Evolutionary conservation across 2,797 vertebrate genomes (phyloP).

Genomic region (Malacoraja senta): DNA sequence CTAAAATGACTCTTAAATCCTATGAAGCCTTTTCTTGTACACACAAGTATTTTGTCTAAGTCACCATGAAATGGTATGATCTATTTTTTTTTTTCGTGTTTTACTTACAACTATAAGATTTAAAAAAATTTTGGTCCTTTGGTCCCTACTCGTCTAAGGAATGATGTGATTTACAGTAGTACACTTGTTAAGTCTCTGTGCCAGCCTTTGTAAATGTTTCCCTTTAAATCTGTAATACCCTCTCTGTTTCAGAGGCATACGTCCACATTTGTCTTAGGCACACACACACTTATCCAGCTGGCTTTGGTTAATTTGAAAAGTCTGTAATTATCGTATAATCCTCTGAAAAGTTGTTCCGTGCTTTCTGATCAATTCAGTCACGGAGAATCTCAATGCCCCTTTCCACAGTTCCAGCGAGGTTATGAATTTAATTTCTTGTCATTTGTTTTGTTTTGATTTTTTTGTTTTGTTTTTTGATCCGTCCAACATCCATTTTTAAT

Average conservation of each 20-base stretch:
- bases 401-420: slow-evolving; percentile 31
- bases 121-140: slow-evolving; percentile 98
- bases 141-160: slow-evolving; percentile 98
- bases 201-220: slow-evolving; percentile 60
- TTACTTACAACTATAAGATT: slow-evolving; percentile 61
- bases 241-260: slow-evolving; percentile 48
- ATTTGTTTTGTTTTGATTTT: background rate
- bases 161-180: slow-evolving; percentile 86
- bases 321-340: slow-evolving; percentile 42
- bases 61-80: slow-evolving; percentile 39
- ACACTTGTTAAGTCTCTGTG: slow-evolving; percentile 70
- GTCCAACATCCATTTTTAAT: background rate
- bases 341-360: slow-evolving; percentile 30
- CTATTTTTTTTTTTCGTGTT: slow-evolving; percentile 50
- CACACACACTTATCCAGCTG: slow-evolving; percentile 71
- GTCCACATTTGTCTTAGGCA: slow-evolving; percentile 72
- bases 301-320: slow-evolving; percentile 69
- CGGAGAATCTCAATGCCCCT: background rate
- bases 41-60: slow-evolving; percentile 24
- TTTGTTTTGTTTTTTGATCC: background rate
- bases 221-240: slow-evolving; percentile 61
- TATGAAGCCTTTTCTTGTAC: slow-evolving; percentile 29
- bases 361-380: slow-evolving; percentile 8
- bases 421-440: background rate
- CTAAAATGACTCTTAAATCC: slow-evolving; percentile 38